Base-by-base conservation (phyloP, 2,113 vertebrate species). In the Triplophysa rosa region DNA sequence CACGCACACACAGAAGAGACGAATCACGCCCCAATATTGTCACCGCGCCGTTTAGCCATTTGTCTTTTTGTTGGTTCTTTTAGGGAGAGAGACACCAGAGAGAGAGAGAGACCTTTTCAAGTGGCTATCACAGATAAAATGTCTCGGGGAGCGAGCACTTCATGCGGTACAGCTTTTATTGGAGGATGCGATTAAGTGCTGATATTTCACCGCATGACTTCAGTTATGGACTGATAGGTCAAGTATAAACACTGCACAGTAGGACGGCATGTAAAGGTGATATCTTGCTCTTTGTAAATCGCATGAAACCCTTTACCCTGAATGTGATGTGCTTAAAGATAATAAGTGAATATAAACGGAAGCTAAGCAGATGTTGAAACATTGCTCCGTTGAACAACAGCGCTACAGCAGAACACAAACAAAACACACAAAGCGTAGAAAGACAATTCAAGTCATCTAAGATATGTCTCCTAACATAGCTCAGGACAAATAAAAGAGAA, bases 21-120 rank as follows among this genome's bases (percentile, higher is more conserved):
- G 73, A 68, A 80, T 80, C 71, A 58, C 42, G 37, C 65, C 76
- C 74, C 49, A 49, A 75, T 67, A 76, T 76, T 84, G 80, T 87
- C 78, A 73, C 65, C 29, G 78, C 84, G 83, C 78, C 83, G 67
- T 83, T 83, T 63, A 80, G 73, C 82, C 78, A 82, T 86, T 87
- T 75, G 84, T 86, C 80, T 83, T 23, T 76, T 62, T 58, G 82
- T 72, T 78, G 65, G 61, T 40, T 42, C 47, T 58, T 37, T 59
- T 45, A 47, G 21, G 52, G 40, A 13, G 54, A 49, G 76, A 23
- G 45, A 23, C 0, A 45, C 10, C 21, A 29, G 33, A 61, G 77
- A 54, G 33, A 49, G 45, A 62, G 23, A 47, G 63, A 59, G 65
- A 76, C 56, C 47, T 49, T 67, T 58, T 62, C 24, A 21, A n/a